Percentiles rank a stretch among this genome's conserved stretches.
Evolutionary conservation across 2,888 invertebrate species (phyloP).

Genomic region (Alloscopus bannaensis): DNA sequence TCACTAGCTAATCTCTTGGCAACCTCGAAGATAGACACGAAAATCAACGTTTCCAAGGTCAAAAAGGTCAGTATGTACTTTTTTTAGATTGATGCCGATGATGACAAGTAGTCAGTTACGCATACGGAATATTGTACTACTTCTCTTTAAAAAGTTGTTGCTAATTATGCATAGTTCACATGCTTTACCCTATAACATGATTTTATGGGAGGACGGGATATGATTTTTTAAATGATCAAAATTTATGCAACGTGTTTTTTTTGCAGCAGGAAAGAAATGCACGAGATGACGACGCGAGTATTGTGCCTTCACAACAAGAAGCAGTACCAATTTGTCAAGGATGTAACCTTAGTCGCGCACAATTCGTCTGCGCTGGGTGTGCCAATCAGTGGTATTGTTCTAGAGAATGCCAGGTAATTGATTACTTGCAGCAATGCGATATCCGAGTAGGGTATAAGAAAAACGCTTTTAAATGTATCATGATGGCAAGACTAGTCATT

Average conservation of each 20-base stretch:
- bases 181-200: no score
- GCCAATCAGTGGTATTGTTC: slow-evolving; percentile 97
- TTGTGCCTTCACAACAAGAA: slow-evolving; percentile 70
- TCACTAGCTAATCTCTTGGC: slow-evolving; percentile 78
- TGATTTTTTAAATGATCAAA: background rate
- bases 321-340: slow-evolving; percentile 89
- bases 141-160: background rate
- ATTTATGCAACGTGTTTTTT: slow-evolving; percentile 8
- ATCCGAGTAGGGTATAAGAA: no score
- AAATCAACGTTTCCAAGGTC: slow-evolving; percentile 33
- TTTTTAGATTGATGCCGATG: no score
- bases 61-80: slow-evolving; percentile 52
- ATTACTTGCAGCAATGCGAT: no score
- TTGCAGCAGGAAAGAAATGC: slow-evolving; percentile 36
- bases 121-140: no score
- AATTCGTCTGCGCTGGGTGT: slow-evolving; percentile 92
- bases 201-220: no score
- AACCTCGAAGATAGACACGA: slow-evolving; percentile 76
- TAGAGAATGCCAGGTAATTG: slow-evolving; percentile 90
- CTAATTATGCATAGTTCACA: background rate
- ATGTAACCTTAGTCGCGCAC: slow-evolving; percentile 87
- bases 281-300: slow-evolving; percentile 70
- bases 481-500: no score
- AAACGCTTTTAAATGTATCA: no score
- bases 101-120: background rate